Percentiles rank a stretch among this genome's conserved stretches.
Evolutionary conservation across 1,140 invertebrate species (phyloP).

Genomic region (Heliothis subflexa): DNA sequence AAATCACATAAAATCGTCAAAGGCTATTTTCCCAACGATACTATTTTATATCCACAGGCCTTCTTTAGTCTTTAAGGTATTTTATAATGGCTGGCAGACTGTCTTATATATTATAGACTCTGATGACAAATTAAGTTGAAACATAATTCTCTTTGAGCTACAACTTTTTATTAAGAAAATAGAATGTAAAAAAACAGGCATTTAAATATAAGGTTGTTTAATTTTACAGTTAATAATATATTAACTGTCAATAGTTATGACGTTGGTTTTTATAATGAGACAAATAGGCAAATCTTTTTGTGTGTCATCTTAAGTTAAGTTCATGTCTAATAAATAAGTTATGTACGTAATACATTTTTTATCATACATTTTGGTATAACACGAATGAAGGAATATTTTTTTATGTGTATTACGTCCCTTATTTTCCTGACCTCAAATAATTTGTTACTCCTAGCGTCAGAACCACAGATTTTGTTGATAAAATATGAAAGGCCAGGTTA

Average conservation of each 20-base stretch:
- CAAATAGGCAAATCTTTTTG: too few relatives aligned
- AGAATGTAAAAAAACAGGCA: not conserved
- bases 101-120: not conserved
- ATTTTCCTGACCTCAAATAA: not conserved
- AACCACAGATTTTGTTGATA: constrained; percentile 1
- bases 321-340: too few relatives aligned
- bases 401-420: too few relatives aligned
- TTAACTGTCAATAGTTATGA: too few relatives aligned
- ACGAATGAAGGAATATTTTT: too few relatives aligned
- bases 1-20: too few relatives aligned
- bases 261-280: not conserved
- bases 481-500: constrained; percentile 22
- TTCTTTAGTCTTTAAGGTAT: constrained; percentile 2
- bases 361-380: too few relatives aligned
- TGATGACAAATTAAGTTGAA: constrained; percentile 2
- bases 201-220: not conserved
- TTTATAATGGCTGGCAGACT: not conserved
- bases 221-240: too few relatives aligned
- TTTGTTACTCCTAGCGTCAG: not conserved
- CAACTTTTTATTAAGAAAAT: not conserved
- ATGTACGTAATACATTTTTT: too few relatives aligned
- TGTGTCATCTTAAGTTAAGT: too few relatives aligned
- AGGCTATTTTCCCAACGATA: too few relatives aligned
- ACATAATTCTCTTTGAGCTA: constrained; percentile 2
- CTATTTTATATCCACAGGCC: not conserved